Evolutionary conservation across 1,140 invertebrate species (phyloP).

Genomic region (Goniozus legneri): DNA sequence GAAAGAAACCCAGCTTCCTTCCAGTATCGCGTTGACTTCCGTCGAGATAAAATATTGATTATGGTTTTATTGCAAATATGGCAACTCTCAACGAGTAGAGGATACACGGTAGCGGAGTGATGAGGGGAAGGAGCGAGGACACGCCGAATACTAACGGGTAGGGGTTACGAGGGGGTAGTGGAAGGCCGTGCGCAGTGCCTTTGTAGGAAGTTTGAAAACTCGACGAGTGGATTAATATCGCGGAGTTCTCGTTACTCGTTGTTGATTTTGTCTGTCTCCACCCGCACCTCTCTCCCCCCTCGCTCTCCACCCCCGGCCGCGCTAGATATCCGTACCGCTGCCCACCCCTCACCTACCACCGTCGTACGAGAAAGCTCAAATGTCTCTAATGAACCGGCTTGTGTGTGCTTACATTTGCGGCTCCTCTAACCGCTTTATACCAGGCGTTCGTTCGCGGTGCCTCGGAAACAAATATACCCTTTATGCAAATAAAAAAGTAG

Average conservation of each 20-base stretch:
- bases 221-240: slow-evolving; percentile 57
- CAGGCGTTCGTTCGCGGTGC: slow-evolving; percentile 24
- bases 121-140: not conserved
- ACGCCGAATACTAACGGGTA: not conserved
- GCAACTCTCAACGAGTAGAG: slow-evolving; percentile 16
- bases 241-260: slow-evolving; percentile 55
- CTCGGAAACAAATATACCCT: too few species aligned
- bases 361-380: slow-evolving; percentile 42
- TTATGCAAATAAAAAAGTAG: too few species aligned
- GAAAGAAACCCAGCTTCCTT: too few species aligned
- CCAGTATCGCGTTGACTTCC: too few species aligned
- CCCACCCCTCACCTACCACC: slow-evolving; percentile 18
- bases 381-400: slow-evolving; percentile 55
- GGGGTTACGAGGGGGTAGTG: slow-evolving; percentile 1
- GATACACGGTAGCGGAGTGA: slow-evolving; percentile 10
- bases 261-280: slow-evolving; percentile 55
- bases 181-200: slow-evolving; percentile 38
- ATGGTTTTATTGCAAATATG: slow-evolving; percentile 52
- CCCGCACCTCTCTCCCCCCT: slow-evolving; percentile 27
- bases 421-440: slow-evolving; percentile 39
- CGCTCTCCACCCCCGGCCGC: slow-evolving; percentile 20
- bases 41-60: slow-evolving; percentile 55
- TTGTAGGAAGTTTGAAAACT: slow-evolving; percentile 57
- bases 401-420: slow-evolving; percentile 48
- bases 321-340: slow-evolving; percentile 17